A percentile compares a stretch with the other conserved stretches of the same genome.
Conservation (phyloP, 2,797 vertebrate species). For the Echiichthys vipera region DNA sequence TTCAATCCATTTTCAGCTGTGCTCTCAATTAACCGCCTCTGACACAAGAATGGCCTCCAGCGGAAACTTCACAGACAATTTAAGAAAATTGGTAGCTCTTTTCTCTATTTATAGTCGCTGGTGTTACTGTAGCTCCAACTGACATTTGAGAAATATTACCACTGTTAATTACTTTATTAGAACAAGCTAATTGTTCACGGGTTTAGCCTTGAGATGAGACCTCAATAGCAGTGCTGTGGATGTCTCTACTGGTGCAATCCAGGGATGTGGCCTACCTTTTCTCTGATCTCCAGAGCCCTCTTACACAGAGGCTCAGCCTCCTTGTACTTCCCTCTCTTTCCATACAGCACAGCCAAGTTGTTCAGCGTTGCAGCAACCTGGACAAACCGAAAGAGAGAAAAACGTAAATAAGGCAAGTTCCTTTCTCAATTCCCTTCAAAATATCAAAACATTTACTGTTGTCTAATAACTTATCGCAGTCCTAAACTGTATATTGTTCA, state of each 20-base stretch:
- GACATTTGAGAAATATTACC: constrained; percentile 42
- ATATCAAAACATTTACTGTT: neutral
- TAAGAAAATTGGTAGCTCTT: constrained; percentile 52
- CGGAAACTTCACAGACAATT: constrained; percentile 42
- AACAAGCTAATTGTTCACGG: constrained; percentile 41
- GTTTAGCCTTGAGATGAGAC: constrained; percentile 30
- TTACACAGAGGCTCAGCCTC: constrained; percentile 97
- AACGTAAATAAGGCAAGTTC: neutral
- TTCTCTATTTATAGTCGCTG: constrained; percentile 59
- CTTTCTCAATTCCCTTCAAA: neutral
- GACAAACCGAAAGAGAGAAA: constrained; percentile 29
- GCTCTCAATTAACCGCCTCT: constrained; percentile 70
- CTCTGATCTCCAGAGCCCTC: constrained; percentile 96
- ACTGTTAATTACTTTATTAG: constrained; percentile 46
- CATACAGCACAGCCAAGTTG: constrained; percentile 97
- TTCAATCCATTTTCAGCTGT: constrained; percentile 56
- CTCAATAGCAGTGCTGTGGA: constrained; percentile 23
- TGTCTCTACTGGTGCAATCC: constrained; percentile 11
- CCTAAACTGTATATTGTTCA: neutral
- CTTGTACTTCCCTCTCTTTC: constrained; percentile 97
- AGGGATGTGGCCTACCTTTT: constrained; percentile 88
- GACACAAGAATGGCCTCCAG: constrained; percentile 33
- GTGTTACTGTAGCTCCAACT: constrained; percentile 23
- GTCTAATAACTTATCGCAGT: neutral
- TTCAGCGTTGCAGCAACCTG: constrained; percentile 98